Evolutionary conservation across 2,888 invertebrate species (phyloP).

Genomic region (Baronia brevicornis): DNA sequence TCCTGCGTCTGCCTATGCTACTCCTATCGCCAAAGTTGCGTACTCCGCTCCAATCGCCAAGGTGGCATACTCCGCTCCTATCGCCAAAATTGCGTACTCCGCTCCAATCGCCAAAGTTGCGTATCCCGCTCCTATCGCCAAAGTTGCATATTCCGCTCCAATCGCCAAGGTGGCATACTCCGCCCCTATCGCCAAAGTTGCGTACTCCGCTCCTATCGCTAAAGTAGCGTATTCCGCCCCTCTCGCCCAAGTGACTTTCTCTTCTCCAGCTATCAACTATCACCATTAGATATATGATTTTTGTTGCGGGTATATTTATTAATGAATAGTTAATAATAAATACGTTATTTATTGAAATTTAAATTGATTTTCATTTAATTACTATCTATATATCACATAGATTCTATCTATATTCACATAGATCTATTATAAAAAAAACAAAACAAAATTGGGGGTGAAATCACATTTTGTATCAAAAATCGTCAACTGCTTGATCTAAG

Average conservation of each 20-base stretch:
- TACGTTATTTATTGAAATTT: constrained; percentile 13
- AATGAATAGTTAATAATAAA: constrained; percentile 15
- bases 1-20: constrained; percentile 26
- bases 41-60: constrained; percentile 36
- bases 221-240: constrained; percentile 24
- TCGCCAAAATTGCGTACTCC: constrained; percentile 25
- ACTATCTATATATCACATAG: no score
- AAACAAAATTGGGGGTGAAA: no score
- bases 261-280: constrained; percentile 56
- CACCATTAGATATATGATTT: constrained; percentile 39
- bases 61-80: constrained; percentile 30
- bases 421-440: no score
- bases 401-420: no score
- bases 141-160: constrained; percentile 33
- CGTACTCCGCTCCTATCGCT: constrained; percentile 21
- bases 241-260: constrained; percentile 45
- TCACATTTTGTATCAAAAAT: no score
- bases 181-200: constrained; percentile 18
- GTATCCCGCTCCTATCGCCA: constrained; percentile 26
- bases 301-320: constrained; percentile 17
- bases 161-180: constrained; percentile 22
- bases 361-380: no score
- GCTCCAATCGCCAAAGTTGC: constrained; percentile 18
- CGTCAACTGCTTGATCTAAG: no score
- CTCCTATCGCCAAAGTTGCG: constrained; percentile 33